These are phyloP conservation scores for Ploceus nigricollis DNA, from an alignment of 2,113 vertebrate species.

Conservation along the genomic window DNA sequence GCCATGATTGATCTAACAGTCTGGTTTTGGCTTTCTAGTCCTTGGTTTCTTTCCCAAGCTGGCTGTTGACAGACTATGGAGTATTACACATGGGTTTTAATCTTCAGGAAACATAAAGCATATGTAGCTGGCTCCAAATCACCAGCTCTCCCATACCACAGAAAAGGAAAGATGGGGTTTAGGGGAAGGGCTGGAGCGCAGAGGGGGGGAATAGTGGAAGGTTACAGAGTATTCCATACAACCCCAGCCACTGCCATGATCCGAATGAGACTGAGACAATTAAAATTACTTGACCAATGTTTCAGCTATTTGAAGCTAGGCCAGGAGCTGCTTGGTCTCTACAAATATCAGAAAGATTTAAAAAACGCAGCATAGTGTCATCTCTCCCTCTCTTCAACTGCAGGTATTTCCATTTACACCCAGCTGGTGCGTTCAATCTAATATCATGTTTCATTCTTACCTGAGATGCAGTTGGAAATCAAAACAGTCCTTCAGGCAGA, in stretches of 20 bases:
- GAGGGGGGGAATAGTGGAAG: neutral
- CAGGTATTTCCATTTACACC: neutral
- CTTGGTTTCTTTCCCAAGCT: slow-evolving; percentile 27
- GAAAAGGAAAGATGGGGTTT: neutral
- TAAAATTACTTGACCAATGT: neutral
- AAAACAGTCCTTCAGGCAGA: neutral
- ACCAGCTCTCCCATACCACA: neutral
- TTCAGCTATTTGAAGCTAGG: neutral
- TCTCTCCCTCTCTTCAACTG: neutral
- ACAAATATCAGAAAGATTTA: neutral
- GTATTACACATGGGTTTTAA: slow-evolving; percentile 34
- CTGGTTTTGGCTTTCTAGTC: slow-evolving; percentile 23
- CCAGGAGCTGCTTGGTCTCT: neutral
- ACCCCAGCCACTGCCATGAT: neutral
- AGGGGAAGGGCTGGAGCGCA: neutral
- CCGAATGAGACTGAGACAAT: neutral
- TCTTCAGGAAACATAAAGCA: slow-evolving; percentile 52
- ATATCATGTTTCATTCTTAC: neutral
- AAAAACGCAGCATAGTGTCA: neutral
- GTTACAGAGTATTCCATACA: neutral
- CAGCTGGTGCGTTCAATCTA: neutral
- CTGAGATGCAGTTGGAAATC: slow-evolving; percentile 34
- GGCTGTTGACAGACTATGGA: slow-evolving; percentile 44
- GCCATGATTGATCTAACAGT: slow-evolving; percentile 36
- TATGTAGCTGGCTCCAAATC: neutral